phyloP scores from a whole-genome alignment of 1,140 invertebrate genomes.

The Drosophila melanica region DNA sequence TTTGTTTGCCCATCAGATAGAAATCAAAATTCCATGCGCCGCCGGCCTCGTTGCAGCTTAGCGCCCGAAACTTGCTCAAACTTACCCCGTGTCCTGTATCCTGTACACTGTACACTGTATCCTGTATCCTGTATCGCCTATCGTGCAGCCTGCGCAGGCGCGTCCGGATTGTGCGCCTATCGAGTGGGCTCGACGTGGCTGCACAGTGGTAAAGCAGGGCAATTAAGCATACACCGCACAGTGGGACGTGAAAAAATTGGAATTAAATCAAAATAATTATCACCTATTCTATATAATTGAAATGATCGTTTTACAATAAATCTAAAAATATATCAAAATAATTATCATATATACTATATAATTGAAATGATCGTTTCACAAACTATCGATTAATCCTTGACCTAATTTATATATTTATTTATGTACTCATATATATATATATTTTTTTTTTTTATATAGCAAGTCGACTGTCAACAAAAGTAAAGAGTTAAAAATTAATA shows the following conservation, averaged over 20 bases:
- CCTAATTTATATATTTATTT: too few relatives aligned
- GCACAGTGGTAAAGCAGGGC: conserved; percentile 44
- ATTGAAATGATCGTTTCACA: too few relatives aligned
- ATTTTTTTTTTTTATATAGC: too few relatives aligned
- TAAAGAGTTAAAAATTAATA: too few relatives aligned
- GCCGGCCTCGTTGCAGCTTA: conserved; percentile 48
- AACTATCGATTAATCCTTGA: too few relatives aligned
- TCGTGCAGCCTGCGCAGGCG: conserved; percentile 6
- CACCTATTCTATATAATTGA: too few relatives aligned
- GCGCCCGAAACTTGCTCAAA: conserved; percentile 32
- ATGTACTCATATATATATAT: too few relatives aligned
- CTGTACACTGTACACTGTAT: background rate
- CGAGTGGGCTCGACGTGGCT: conserved; percentile 30
- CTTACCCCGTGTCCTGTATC: conserved; percentile 30
- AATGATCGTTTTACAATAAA: too few relatives aligned
- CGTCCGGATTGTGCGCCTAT: conserved; percentile 21
- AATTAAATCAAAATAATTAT: too few relatives aligned
- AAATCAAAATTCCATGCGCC: conserved; percentile 59
- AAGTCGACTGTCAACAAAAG: too few relatives aligned
- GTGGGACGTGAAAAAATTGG: background rate
- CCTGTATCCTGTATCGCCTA: background rate
- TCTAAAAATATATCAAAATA: background rate
- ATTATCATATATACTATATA: too few relatives aligned
- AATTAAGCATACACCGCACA: background rate
- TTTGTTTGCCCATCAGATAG: conserved; percentile 81